These are phyloP conservation scores for Aphodius granarius DNA, from an alignment of 2,888 invertebrate genomes.

Conservation along the genomic window DNA sequence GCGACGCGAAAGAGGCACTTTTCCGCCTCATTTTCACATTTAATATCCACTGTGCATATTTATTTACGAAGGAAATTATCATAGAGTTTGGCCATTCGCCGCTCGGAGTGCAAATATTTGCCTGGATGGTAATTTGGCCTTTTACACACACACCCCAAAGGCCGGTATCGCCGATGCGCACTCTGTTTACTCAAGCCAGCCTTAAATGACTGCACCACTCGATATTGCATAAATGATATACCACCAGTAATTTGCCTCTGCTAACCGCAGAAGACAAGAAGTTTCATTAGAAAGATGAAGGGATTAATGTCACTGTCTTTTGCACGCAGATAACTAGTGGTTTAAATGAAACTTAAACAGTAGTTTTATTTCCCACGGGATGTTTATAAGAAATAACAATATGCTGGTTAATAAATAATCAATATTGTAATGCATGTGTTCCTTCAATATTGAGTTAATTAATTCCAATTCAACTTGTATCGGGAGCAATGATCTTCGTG, in stretches of 20 bases:
- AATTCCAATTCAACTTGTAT: background rate
- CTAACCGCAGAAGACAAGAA: background rate
- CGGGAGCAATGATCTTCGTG: background rate
- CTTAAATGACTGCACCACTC: slow-evolving; percentile 31
- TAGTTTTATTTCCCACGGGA: too few species aligned
- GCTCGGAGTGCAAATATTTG: slow-evolving; percentile 37
- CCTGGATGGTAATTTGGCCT: slow-evolving; percentile 35
- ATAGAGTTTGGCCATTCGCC: slow-evolving; percentile 28
- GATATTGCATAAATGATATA: slow-evolving; percentile 24
- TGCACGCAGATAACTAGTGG: too few species aligned
- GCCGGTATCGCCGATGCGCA: slow-evolving; percentile 35
- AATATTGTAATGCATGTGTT: background rate
- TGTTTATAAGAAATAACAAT: too few species aligned
- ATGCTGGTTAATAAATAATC: too few species aligned
- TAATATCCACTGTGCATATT: slow-evolving; percentile 28
- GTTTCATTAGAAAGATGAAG: background rate
- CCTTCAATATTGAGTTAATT: background rate
- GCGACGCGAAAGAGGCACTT: slow-evolving; percentile 9
- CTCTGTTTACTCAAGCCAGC: slow-evolving; percentile 33
- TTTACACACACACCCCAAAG: slow-evolving; percentile 34
- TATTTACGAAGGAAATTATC: slow-evolving; percentile 29
- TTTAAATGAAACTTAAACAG: too few species aligned
- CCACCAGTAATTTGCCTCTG: slow-evolving; percentile 15
- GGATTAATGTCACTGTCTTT: background rate
- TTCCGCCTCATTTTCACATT: slow-evolving; percentile 22